These are phyloP conservation scores for Petromus typicus DNA, from an alignment of 2,113 vertebrate species.

Conservation along the genomic window DNA sequence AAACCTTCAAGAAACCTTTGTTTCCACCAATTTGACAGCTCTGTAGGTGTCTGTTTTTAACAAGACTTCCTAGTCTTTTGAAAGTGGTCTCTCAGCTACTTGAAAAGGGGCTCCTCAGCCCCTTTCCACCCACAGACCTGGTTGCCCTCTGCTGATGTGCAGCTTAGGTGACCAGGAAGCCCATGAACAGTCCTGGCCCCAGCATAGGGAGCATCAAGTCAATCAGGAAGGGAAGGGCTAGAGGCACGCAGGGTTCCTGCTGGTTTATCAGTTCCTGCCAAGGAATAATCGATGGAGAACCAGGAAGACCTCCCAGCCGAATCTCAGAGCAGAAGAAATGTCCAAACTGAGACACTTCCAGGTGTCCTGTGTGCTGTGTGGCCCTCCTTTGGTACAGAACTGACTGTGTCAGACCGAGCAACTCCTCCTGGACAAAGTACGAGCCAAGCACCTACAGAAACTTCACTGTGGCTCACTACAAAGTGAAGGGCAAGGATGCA, in stretches of 20 bases:
- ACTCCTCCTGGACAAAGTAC: not conserved
- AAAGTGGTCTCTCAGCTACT: not conserved
- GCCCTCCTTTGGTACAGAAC: not conserved
- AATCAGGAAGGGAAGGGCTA: not conserved
- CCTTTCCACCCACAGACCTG: not conserved
- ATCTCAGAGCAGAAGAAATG: not conserved
- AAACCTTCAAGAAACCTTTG: not conserved
- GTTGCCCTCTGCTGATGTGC: not conserved
- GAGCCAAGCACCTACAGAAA: fast-evolving
- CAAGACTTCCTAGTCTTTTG: not conserved
- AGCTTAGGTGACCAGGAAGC: not conserved
- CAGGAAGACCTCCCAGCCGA: not conserved
- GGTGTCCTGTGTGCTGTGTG: not conserved
- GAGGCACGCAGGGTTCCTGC: not conserved
- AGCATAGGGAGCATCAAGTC: not conserved
- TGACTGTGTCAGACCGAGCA: not conserved
- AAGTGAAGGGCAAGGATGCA: not conserved
- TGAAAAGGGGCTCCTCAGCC: not conserved
- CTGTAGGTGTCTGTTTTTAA: not conserved
- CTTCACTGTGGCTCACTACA: too few species aligned
- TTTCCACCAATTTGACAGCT: not conserved
- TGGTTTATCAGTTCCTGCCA: not conserved
- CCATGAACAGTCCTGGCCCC: not conserved
- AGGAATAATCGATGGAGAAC: not conserved
- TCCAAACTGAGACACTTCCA: not conserved